phyloP scores from a whole-genome alignment of 2,797 vertebrate genomes.

The Mallotus villosus region DNA sequence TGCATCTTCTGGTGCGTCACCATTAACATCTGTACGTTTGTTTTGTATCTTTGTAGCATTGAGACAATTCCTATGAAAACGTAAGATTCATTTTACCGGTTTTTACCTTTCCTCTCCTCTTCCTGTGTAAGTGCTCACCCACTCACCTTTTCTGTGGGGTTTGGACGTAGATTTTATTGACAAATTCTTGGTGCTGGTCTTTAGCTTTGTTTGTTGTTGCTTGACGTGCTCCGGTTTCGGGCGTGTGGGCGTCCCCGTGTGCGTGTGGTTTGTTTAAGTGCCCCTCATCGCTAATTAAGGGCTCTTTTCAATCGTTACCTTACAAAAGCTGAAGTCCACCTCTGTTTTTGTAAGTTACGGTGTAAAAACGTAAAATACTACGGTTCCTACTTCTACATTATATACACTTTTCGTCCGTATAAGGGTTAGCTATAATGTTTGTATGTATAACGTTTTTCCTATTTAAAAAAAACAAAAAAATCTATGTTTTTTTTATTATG shows the following conservation, averaged over 20 bases:
- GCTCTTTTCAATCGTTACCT: slow-evolving; percentile 68
- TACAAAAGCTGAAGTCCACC: slow-evolving; percentile 45
- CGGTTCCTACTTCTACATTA: slow-evolving; percentile 55
- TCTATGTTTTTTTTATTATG: slow-evolving; percentile 35
- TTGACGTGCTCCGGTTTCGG: slow-evolving; percentile 64
- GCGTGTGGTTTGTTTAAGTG: slow-evolving; percentile 67
- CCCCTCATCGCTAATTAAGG: slow-evolving; percentile 73
- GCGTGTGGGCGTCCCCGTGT: slow-evolving; percentile 66
- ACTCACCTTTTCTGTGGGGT: slow-evolving; percentile 52
- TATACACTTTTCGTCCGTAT: slow-evolving; percentile 31
- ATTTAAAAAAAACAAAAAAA: slow-evolving; percentile 23
- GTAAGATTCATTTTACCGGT: slow-evolving; percentile 77
- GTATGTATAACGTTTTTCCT: slow-evolving; percentile 13
- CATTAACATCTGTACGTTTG: slow-evolving; percentile 59
- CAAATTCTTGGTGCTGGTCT: slow-evolving; percentile 75
- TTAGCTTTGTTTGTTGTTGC: slow-evolving; percentile 51
- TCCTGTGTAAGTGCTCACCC: slow-evolving; percentile 27
- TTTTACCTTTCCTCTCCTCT: slow-evolving; percentile 36
- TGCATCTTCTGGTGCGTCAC: slow-evolving; percentile 49
- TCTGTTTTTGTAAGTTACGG: slow-evolving; percentile 52
- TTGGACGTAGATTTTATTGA: slow-evolving; percentile 74
- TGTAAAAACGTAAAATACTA: slow-evolving; percentile 64
- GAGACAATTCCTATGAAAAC: slow-evolving; percentile 87
- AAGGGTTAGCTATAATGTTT: slow-evolving; percentile 17
- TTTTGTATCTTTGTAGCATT: slow-evolving; percentile 85